A percentile compares a stretch with the other conserved stretches of the same genome.
Evolutionary conservation across 2,113 vertebrate genomes (phyloP).

Genomic region (Gambusia holbrooki): DNA sequence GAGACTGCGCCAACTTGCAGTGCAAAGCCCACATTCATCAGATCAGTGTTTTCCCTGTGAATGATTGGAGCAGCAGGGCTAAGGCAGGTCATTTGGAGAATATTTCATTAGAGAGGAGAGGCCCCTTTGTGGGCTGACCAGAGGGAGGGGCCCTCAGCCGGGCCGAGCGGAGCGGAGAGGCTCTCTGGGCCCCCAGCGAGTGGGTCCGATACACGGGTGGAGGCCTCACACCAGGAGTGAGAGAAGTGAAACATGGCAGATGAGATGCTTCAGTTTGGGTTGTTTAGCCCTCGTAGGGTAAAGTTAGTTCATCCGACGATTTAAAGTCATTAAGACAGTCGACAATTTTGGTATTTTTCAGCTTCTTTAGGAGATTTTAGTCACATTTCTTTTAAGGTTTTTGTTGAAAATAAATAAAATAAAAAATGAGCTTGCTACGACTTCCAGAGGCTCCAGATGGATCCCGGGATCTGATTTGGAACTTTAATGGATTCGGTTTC

Average conservation of each 20-base stretch:
- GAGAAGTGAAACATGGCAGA: background rate
- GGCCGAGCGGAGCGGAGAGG: conserved; percentile 1
- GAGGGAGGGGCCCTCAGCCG: background rate
- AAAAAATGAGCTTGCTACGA: too few relatives aligned
- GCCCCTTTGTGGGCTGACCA: conserved; percentile 60
- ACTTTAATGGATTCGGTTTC: too few relatives aligned
- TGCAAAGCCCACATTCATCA: conserved; percentile 66
- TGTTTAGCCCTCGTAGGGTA: background rate
- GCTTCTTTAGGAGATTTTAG: background rate
- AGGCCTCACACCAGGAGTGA: conserved; percentile 3
- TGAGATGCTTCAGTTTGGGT: background rate
- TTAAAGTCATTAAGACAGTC: background rate
- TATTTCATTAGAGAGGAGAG: conserved; percentile 77
- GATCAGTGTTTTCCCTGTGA: conserved; percentile 74
- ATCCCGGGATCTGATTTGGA: background rate
- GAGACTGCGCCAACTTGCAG: background rate
- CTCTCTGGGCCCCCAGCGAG: background rate
- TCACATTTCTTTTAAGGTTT: background rate
- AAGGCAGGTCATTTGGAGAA: conserved; percentile 73
- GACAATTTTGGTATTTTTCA: too few relatives aligned
- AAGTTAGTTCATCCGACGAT: background rate
- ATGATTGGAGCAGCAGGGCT: conserved; percentile 68
- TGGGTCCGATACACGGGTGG: conserved; percentile 37
- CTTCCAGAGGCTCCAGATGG: background rate
- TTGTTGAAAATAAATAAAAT: too few relatives aligned